These are phyloP conservation scores for Archips crataeganus DNA, from an alignment of 2,888 invertebrate genomes.

Conservation along the genomic window DNA sequence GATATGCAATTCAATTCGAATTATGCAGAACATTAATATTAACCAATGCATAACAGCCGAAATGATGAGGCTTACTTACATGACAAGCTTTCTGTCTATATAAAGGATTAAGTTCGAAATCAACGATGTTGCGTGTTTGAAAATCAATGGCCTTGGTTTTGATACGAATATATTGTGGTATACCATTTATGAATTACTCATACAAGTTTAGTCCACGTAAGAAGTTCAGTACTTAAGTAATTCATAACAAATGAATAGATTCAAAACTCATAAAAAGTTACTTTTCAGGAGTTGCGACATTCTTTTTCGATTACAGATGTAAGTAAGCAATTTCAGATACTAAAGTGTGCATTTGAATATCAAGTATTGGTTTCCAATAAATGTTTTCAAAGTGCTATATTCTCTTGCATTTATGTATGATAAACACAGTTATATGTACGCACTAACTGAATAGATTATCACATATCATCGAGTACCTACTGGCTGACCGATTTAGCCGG, in stretches of 20 bases:
- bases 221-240: not conserved
- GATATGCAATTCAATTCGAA: conserved; percentile 12
- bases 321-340: not conserved
- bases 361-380: not conserved
- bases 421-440: conserved; percentile 18
- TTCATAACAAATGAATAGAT: too few relatives aligned
- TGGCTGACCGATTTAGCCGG: conserved; percentile 53
- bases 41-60: not conserved
- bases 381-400: not conserved
- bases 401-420: not conserved
- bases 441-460: conserved; percentile 36
- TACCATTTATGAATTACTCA: not conserved
- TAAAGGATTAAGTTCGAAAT: not conserved
- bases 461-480: conserved; percentile 29
- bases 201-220: not conserved
- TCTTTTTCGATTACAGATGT: not conserved
- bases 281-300: not conserved
- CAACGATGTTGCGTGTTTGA: not conserved
- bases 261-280: not conserved
- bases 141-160: conserved; percentile 1
- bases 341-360: not conserved
- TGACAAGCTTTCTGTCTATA: not conserved
- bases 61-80: not conserved
- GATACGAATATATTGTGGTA: not conserved
- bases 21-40: conserved; percentile 11